Conservation (phyloP, 1,140 invertebrate genomes). For the Formica exsecta region DNA sequence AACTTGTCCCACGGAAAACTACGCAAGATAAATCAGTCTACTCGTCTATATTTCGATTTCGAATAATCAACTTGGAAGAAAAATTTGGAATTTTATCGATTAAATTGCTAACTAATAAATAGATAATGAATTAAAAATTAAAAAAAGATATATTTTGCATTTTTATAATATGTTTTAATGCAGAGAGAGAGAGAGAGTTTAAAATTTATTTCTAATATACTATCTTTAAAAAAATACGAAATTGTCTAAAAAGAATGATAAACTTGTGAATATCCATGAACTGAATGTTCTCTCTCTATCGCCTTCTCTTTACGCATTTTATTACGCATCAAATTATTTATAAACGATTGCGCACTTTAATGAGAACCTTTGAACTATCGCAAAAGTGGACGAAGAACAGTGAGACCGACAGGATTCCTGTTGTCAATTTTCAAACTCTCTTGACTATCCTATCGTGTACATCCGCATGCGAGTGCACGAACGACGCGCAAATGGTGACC, state of each 20-base stretch:
- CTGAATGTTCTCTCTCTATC: not conserved
- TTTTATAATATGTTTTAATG: not conserved
- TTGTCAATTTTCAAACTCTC: conserved; percentile 8
- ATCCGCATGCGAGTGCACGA: conserved; percentile 1
- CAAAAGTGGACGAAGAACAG: not conserved
- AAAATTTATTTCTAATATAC: not conserved
- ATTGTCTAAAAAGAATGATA: not conserved
- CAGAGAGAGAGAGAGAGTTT: not conserved
- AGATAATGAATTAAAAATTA: not conserved
- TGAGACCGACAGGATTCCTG: conserved; percentile 2
- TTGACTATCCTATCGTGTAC: not conserved
- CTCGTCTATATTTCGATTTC: too few species aligned
- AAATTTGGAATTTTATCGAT: not conserved
- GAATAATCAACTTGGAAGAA: not conserved
- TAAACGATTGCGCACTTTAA: not conserved
- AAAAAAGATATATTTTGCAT: not conserved
- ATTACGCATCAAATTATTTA: not conserved
- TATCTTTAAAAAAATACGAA: not conserved
- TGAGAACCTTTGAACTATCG: not conserved
- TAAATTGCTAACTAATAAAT: not conserved
- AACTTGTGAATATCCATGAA: not conserved
- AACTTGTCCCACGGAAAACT: not conserved
- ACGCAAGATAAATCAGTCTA: not conserved
- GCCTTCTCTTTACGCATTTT: not conserved
- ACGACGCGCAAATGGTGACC: conserved; percentile 42